Conservation (phyloP, 53 echinoderm and acorn worm species). For the Pentamera pediparva region DNA sequence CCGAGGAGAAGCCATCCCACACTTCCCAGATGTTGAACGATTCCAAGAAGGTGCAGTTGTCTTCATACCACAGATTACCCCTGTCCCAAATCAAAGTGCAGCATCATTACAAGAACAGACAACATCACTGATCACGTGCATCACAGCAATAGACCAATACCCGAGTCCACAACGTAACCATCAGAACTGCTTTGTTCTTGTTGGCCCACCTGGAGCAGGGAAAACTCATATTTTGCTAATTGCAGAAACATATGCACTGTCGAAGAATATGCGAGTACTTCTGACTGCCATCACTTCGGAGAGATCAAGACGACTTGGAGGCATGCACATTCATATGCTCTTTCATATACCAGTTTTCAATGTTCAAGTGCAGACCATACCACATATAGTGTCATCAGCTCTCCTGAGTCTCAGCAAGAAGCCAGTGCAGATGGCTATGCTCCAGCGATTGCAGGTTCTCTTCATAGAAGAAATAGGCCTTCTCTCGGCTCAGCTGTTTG, state of each 20-base stretch:
- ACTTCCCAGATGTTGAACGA: neutral
- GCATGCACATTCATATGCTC: constrained; percentile 25
- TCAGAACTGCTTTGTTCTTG: constrained; percentile 1
- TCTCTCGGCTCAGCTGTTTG: constrained; percentile 24
- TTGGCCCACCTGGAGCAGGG: constrained; percentile 20
- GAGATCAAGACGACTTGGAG: constrained; percentile 35
- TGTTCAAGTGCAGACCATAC: constrained; percentile 8
- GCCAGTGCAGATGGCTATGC: constrained; percentile 28
- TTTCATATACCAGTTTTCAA: constrained; percentile 36
- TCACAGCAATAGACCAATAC: neutral
- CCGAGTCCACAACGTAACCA: neutral
- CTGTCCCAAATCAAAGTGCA: neutral
- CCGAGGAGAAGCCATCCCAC: neutral
- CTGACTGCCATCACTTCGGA: constrained; percentile 15
- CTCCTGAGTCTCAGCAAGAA: neutral
- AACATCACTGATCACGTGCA: neutral
- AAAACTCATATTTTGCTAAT: constrained; percentile 14
- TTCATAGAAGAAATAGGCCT: constrained; percentile 49
- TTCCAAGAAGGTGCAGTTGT: constrained; percentile 5
- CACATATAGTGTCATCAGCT: constrained; percentile 11
- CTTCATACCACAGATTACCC: neutral
- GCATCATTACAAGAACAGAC: constrained; percentile 9
- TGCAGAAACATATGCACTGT: constrained; percentile 1
- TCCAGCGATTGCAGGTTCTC: constrained; percentile 24
- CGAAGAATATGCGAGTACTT: neutral